Percentiles rank a stretch among this genome's conserved stretches.
Evolutionary conservation across 2,888 invertebrate genomes (phyloP).

Genomic region (Cephus runcator): DNA sequence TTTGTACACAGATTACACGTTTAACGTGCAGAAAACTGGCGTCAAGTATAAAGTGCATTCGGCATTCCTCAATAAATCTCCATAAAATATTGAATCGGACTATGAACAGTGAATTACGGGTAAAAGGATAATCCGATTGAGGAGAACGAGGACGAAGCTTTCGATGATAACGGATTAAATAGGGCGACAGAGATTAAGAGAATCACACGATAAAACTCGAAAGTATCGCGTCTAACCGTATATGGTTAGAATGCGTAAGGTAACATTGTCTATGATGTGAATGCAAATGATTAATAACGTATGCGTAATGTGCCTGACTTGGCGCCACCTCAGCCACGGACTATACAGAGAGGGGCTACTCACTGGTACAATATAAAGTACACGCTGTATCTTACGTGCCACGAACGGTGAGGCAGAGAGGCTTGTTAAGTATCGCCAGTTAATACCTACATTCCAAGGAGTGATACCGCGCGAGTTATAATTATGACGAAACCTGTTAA

Average conservation of each 20-base stretch:
- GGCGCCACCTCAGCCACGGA: conserved; percentile 28
- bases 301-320: conserved; percentile 23
- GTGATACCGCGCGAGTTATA: conserved; percentile 2
- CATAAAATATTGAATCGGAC: neutral
- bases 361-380: neutral
- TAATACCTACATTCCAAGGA: conserved; percentile 8
- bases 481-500: conserved; percentile 11
- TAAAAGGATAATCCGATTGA: neutral
- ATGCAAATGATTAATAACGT: conserved; percentile 27
- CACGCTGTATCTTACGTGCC: neutral
- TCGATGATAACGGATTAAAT: neutral
- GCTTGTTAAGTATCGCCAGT: neutral
- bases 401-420: neutral
- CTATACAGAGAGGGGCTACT: neutral
- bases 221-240: neutral
- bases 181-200: neutral
- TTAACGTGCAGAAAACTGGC: neutral
- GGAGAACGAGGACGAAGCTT: neutral
- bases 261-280: conserved; percentile 17
- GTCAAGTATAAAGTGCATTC: neutral
- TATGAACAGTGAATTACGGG: neutral
- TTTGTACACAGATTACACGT: neutral
- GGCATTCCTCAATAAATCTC: neutral
- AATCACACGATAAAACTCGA: neutral
- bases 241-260: neutral